Percentiles rank a stretch among this genome's conserved stretches.
Evolutionary conservation across 2,888 invertebrate genomes (phyloP).

Genomic region (Stratiomys singularior): DNA sequence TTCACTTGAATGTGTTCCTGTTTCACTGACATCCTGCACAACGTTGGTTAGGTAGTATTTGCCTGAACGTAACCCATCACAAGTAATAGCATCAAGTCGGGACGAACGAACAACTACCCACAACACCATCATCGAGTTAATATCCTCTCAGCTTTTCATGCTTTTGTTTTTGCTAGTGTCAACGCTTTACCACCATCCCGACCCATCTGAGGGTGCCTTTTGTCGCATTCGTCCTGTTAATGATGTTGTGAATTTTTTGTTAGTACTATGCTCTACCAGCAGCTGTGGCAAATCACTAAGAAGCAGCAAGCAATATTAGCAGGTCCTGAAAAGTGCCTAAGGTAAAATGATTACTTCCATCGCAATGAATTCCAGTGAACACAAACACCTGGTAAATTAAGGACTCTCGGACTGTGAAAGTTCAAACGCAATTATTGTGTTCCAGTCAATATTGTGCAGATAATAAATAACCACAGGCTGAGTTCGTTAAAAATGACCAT

Average conservation of each 20-base stretch:
- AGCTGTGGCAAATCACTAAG: no score
- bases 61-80: no score
- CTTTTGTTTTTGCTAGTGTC: background rate
- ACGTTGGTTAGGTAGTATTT: background rate
- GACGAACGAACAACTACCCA: background rate
- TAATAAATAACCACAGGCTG: conserved; percentile 12
- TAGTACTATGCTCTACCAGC: no score
- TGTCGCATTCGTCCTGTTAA: conserved; percentile 8
- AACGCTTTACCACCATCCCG: background rate
- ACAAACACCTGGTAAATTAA: conserved; percentile 11
- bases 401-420: conserved; percentile 23
- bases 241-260: background rate
- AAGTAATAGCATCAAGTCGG: background rate
- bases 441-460: conserved; percentile 11
- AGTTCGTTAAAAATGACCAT: background rate
- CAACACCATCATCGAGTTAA: background rate
- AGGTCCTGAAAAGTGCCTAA: conserved; percentile 29
- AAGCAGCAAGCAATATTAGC: background rate
- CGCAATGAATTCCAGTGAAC: conserved; percentile 26
- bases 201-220: no score
- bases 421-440: conserved; percentile 29
- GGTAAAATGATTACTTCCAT: conserved; percentile 36
- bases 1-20: conserved; percentile 15
- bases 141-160: background rate
- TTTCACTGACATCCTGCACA: conserved; percentile 1